Percentiles rank a stretch among this genome's conserved stretches.
Evolutionary conservation across 2,797 vertebrate genomes (phyloP).

Genomic region (Apodemus agrarius): DNA sequence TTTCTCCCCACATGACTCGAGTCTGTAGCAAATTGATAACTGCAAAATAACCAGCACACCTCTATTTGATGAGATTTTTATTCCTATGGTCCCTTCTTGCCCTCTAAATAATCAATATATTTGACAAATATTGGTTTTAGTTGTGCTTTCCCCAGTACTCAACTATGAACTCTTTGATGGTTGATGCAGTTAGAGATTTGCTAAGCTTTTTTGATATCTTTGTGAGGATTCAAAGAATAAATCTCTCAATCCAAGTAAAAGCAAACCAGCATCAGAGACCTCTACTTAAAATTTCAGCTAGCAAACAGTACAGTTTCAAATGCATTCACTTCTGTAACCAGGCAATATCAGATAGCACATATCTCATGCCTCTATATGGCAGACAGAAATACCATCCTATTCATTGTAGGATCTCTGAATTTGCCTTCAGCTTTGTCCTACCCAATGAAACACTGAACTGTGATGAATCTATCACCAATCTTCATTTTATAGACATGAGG

Average conservation of each 20-base stretch:
- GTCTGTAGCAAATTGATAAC: neutral
- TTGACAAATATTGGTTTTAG: neutral
- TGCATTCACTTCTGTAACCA: neutral
- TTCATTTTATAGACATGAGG: neutral
- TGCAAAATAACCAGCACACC: neutral
- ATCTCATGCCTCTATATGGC: neutral
- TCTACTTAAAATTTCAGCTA: neutral
- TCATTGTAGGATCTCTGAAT: neutral
- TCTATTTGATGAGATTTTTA: neutral
- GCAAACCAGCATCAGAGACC: neutral
- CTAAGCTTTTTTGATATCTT: neutral
- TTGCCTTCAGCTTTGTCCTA: neutral
- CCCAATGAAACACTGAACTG: neutral
- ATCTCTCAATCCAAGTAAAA: neutral
- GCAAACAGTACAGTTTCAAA: neutral
- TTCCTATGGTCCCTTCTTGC: neutral
- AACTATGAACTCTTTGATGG: neutral
- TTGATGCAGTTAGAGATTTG: neutral
- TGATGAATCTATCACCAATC: neutral
- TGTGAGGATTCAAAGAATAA: neutral
- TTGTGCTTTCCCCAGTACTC: neutral
- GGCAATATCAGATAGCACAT: neutral
- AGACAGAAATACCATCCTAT: neutral
- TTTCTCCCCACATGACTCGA: neutral
- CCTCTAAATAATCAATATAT: neutral